Conservation (phyloP, 2,888 invertebrate genomes). For the Noctua fimbriata region DNA sequence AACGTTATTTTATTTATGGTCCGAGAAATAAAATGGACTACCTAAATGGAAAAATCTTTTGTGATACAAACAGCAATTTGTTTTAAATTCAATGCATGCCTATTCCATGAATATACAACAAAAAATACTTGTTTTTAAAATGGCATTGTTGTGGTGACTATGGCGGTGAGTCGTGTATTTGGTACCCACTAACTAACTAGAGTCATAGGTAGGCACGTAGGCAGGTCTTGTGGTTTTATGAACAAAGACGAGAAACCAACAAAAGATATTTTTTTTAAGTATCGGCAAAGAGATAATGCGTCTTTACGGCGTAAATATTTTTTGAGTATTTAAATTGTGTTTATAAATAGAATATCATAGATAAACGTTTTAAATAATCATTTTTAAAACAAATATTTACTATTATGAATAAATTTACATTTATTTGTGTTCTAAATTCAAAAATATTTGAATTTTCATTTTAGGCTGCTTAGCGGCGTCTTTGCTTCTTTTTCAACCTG, state of each 20-base stretch:
- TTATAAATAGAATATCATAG: no score
- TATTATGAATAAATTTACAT: no score
- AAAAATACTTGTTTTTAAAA: slow-evolving; percentile 6
- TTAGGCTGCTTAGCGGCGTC: no score
- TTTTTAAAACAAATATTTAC: no score
- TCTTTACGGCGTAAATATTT: no score
- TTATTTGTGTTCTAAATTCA: no score
- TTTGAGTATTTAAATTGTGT: no score
- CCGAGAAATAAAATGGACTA: slow-evolving; percentile 7
- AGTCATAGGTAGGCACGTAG: not conserved
- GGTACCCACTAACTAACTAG: not conserved
- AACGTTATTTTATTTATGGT: not conserved
- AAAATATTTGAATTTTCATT: no score
- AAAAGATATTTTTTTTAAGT: no score
- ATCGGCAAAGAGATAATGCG: no score
- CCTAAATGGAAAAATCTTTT: slow-evolving; percentile 1
- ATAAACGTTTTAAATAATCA: no score
- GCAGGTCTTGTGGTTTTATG: slow-evolving; percentile 4
- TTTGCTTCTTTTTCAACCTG: no score
- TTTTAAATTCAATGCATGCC: slow-evolving; percentile 5
- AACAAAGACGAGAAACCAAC: not conserved
- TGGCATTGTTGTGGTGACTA: not conserved
- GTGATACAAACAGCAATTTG: slow-evolving; percentile 6
- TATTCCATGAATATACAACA: not conserved
- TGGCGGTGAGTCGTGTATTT: not conserved